Evolutionary conservation across 2,888 invertebrate species (phyloP).

Genomic region (Dysmachus trigonus): DNA sequence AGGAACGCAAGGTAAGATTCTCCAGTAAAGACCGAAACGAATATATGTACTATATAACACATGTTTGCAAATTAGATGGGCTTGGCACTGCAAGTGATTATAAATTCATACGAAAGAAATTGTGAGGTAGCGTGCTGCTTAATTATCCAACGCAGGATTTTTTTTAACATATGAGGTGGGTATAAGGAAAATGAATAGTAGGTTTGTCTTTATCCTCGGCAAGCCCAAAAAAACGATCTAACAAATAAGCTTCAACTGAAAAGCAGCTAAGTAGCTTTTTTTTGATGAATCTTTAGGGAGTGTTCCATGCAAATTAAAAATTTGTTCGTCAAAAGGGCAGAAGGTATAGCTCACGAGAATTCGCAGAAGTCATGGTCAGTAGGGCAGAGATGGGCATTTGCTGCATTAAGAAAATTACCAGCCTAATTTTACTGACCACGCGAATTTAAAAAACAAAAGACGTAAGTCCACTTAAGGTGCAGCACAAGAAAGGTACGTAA

Average conservation of each 20-base stretch:
- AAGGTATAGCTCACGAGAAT: background rate
- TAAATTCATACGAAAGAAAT: background rate
- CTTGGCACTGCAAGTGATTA: background rate
- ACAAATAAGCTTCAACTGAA: background rate
- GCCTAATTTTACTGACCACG: conserved; percentile 1
- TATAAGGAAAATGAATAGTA: background rate
- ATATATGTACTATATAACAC: too few relatives aligned
- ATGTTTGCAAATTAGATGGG: background rate
- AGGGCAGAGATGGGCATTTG: background rate
- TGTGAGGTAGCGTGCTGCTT: background rate
- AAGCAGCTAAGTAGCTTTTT: background rate
- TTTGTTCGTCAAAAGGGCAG: background rate
- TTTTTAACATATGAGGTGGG: background rate
- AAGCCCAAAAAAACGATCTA: background rate
- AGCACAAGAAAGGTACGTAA: background rate
- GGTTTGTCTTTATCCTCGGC: background rate
- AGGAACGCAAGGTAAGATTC: background rate
- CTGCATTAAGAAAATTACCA: conserved; percentile 16
- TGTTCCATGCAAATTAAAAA: background rate
- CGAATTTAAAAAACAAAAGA: background rate
- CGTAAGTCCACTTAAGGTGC: background rate
- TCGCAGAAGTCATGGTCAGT: conserved; percentile 14
- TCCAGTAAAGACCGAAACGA: background rate
- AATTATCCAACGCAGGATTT: background rate
- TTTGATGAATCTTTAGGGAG: background rate